Evolutionary conservation across 2,888 invertebrate species (phyloP).

Genomic region (Agrenia bidenticulata): DNA sequence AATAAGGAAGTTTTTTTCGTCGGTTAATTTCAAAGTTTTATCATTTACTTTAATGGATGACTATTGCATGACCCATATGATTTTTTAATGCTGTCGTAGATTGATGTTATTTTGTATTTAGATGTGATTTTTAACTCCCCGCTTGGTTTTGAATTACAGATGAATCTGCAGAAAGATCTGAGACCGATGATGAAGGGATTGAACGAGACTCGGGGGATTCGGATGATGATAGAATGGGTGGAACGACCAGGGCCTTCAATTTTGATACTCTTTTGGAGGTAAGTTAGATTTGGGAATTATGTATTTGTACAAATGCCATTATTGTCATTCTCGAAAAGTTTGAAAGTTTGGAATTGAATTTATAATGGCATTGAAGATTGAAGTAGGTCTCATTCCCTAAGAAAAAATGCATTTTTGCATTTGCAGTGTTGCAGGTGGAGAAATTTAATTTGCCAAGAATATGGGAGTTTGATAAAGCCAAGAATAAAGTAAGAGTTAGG

Average conservation of each 20-base stretch:
- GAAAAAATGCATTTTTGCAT: too few relatives aligned
- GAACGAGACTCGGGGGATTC: constrained; percentile 78
- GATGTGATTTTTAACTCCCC: too few relatives aligned
- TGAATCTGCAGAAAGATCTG: constrained; percentile 58
- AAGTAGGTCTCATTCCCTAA: too few relatives aligned
- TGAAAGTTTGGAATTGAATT: too few relatives aligned
- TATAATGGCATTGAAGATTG: too few relatives aligned
- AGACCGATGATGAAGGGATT: constrained; percentile 85
- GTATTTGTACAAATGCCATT: too few relatives aligned
- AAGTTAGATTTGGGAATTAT: too few relatives aligned
- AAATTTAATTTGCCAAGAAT: too few relatives aligned
- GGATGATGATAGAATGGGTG: constrained; percentile 58
- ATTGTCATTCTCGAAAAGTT: too few relatives aligned
- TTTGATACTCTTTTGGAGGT: constrained; percentile 51
- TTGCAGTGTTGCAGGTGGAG: too few relatives aligned
- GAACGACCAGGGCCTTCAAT: constrained; percentile 40
- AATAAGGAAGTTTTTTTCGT: neutral
- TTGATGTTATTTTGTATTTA: constrained; percentile 14
- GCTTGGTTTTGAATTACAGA: constrained; percentile 37
- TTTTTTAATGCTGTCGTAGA: neutral
- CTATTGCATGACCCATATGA: neutral
- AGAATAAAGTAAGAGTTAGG: too few relatives aligned
- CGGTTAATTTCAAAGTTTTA: neutral
- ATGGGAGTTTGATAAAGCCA: too few relatives aligned
- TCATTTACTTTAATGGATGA: neutral